Conservation (phyloP, 2,888 invertebrate genomes). For the Cosmopolites sordidus region DNA sequence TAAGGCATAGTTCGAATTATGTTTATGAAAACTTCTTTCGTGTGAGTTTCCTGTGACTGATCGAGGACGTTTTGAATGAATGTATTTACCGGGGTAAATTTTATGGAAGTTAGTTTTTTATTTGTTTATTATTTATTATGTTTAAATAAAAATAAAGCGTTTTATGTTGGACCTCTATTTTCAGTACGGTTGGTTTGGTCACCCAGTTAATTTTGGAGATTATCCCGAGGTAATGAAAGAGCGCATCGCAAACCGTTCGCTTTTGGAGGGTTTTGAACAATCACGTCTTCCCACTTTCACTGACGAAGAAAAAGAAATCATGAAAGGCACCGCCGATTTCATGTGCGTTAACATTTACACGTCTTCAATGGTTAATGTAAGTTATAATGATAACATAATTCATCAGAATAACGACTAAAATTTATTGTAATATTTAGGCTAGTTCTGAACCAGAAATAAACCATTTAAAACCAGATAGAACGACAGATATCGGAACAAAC, state of each 20-base stretch:
- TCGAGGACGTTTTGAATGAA: too few relatives aligned
- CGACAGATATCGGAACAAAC: conserved; percentile 13
- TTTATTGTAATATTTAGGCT: too few relatives aligned
- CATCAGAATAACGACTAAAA: too few relatives aligned
- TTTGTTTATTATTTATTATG: too few relatives aligned
- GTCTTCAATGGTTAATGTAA: conserved; percentile 17
- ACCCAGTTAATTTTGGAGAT: conserved; percentile 65
- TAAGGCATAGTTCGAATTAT: too few relatives aligned
- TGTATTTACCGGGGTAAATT: too few relatives aligned
- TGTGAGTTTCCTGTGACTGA: too few relatives aligned
- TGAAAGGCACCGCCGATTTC: conserved; percentile 62
- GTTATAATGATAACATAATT: too few relatives aligned
- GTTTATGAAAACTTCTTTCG: too few relatives aligned
- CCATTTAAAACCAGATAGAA: conserved; percentile 10
- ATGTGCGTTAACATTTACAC: conserved; percentile 76
- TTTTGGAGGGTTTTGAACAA: conserved; percentile 53
- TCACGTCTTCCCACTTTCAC: conserved; percentile 63
- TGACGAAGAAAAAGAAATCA: conserved; percentile 54
- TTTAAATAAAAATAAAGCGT: too few relatives aligned
- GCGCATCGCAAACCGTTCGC: conserved; percentile 55
- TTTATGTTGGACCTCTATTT: conserved; percentile 9
- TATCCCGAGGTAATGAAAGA: conserved; percentile 64
- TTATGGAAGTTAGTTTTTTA: too few relatives aligned
- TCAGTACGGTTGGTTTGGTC: conserved; percentile 34
- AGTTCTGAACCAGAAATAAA: conserved; percentile 16